Percentiles rank a stretch among this genome's conserved stretches.
phyloP scores from a whole-genome alignment of 2,113 vertebrate species.

The Mesocricetus auratus region DNA sequence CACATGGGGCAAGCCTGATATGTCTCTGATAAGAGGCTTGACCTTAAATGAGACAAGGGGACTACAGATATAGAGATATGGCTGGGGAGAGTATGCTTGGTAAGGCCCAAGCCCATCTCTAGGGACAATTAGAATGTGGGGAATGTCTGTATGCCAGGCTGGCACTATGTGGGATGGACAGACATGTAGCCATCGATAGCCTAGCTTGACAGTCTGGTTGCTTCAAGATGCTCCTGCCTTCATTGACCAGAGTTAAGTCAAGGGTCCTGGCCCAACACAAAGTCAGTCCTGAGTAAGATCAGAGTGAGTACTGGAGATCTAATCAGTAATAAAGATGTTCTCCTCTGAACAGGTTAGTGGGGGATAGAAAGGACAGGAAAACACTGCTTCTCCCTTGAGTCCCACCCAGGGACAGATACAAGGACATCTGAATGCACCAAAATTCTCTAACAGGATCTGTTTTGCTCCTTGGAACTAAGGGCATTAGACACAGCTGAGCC shows the following conservation, averaged over 20 bases:
- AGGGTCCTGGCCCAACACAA: background rate
- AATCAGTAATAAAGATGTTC: background rate
- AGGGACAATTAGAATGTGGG: background rate
- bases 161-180: slow-evolving; percentile 20
- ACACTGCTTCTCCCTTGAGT: background rate
- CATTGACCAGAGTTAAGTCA: background rate
- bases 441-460: background rate
- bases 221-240: background rate
- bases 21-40: background rate
- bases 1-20: background rate
- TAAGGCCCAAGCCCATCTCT: background rate
- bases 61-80: background rate
- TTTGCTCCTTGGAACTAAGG: background rate
- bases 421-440: background rate
- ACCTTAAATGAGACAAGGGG: background rate
- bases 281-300: background rate
- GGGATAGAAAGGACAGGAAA: background rate
- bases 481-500: background rate
- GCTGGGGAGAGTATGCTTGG: background rate
- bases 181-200: background rate
- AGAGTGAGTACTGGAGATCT: background rate
- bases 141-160: background rate
- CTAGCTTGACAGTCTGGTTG: background rate
- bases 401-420: background rate
- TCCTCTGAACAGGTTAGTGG: background rate